Evolutionary conservation across 2,888 invertebrate species (phyloP).

Genomic region (Aleiodes alternator): DNA sequence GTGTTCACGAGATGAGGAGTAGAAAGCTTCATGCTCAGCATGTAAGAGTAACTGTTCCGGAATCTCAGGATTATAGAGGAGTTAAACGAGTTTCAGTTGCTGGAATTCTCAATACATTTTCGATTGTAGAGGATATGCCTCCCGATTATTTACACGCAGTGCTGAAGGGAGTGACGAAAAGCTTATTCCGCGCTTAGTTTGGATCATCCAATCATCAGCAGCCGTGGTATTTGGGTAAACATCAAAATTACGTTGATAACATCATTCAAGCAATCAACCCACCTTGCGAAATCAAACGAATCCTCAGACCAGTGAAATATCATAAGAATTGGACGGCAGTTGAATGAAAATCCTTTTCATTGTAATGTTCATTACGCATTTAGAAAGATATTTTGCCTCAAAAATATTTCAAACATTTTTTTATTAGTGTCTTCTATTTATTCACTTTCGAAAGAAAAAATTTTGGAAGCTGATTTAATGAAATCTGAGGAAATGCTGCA

Average conservation of each 20-base stretch:
- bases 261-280: background rate
- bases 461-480: background rate
- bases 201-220: background rate
- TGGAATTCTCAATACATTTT: conserved; percentile 9
- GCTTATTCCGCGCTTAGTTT: background rate
- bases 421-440: conserved; percentile 42
- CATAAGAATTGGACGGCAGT: conserved; percentile 31
- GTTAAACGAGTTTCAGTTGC: conserved; percentile 43
- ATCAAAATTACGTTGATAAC: background rate
- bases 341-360: conserved; percentile 29
- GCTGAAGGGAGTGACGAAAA: background rate
- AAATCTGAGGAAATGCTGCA: conserved; percentile 22
- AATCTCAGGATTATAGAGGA: conserved; percentile 19
- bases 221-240: background rate
- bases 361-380: conserved; percentile 36
- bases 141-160: conserved; percentile 9
- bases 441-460: conserved; percentile 30
- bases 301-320: background rate
- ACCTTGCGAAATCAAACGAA: background rate
- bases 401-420: conserved; percentile 47
- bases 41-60: conserved; percentile 1
- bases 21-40: background rate
- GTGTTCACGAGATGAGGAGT: background rate
- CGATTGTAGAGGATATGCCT: background rate
- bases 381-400: conserved; percentile 26